Evolutionary conservation across 1,140 invertebrate genomes (phyloP).

Genomic region (Magallana gigas): DNA sequence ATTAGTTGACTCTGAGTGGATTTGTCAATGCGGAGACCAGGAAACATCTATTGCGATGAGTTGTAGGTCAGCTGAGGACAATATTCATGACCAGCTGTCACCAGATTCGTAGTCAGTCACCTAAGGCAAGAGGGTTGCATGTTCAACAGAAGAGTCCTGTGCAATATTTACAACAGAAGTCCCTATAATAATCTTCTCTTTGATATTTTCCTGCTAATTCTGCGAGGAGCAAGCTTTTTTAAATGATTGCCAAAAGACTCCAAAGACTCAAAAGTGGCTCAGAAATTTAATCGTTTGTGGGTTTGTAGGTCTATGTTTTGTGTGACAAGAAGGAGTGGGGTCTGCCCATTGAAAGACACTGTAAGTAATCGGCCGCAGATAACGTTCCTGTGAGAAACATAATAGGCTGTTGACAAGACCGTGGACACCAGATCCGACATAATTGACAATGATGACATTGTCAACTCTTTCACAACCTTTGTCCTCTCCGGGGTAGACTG

Average conservation of each 20-base stretch:
- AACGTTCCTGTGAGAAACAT: constrained; percentile 8
- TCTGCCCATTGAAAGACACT: constrained; percentile 5
- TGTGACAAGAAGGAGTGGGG: not conserved
- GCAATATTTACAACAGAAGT: not conserved
- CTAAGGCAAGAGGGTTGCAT: no score
- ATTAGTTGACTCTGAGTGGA: no score
- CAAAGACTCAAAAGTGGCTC: not conserved
- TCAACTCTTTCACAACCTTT: not conserved
- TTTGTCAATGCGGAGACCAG: not conserved
- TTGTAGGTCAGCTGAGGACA: constrained; percentile 14
- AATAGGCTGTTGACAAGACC: constrained; percentile 27
- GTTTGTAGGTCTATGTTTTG: constrained; percentile 5
- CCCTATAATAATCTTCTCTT: not conserved
- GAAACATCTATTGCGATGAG: not conserved
- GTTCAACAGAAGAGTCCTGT: no score
- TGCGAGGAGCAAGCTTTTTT: not conserved
- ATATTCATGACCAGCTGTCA: constrained; percentile 4
- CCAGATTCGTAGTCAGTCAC: not conserved
- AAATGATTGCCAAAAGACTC: no score
- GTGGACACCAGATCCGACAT: constrained; percentile 23
- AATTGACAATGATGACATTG: constrained; percentile 28
- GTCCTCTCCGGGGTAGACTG: not conserved
- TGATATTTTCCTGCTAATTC: not conserved
- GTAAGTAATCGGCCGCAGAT: constrained; percentile 24
- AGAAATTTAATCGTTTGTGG: constrained; percentile 5